Conservation (phyloP, 2,113 vertebrate genomes). For the Alethe diademata region DNA sequence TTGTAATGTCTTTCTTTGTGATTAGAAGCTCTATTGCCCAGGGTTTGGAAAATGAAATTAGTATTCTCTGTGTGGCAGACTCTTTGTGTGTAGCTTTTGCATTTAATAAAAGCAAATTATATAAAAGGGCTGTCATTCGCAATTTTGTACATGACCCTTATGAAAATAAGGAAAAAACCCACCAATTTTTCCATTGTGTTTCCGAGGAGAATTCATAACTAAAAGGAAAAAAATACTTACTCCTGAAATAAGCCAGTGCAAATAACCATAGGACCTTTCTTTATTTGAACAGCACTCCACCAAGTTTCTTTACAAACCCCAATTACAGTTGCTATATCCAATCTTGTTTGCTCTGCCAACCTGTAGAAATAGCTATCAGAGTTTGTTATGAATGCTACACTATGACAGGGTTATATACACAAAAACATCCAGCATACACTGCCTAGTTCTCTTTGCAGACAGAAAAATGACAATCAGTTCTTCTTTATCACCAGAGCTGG, state of each 20-base stretch:
- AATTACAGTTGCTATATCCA: neutral
- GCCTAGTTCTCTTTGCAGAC: neutral
- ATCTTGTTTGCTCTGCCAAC: conserved; percentile 26
- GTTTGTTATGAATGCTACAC: neutral
- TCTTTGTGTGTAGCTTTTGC: conserved; percentile 13
- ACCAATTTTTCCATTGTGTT: neutral
- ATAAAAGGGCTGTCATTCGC: neutral
- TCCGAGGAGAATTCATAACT: conserved; percentile 11
- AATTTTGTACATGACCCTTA: conserved; percentile 22
- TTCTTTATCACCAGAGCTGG: neutral
- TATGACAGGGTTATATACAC: neutral
- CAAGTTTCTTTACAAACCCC: neutral
- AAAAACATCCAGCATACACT: neutral
- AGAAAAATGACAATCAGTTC: neutral
- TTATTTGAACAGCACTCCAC: neutral
- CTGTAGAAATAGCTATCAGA: neutral
- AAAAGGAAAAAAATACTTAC: neutral
- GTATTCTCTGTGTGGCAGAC: neutral
- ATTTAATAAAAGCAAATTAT: conserved; percentile 25
- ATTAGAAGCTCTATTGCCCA: neutral
- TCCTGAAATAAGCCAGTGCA: neutral
- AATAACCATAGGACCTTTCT: neutral
- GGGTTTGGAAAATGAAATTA: neutral
- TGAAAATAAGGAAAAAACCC: neutral
- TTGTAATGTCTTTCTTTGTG: neutral